Percentiles rank a stretch among this genome's conserved stretches.
Evolutionary conservation across 2,113 vertebrate species (phyloP).

Genomic region (Apodemus speciosus): DNA sequence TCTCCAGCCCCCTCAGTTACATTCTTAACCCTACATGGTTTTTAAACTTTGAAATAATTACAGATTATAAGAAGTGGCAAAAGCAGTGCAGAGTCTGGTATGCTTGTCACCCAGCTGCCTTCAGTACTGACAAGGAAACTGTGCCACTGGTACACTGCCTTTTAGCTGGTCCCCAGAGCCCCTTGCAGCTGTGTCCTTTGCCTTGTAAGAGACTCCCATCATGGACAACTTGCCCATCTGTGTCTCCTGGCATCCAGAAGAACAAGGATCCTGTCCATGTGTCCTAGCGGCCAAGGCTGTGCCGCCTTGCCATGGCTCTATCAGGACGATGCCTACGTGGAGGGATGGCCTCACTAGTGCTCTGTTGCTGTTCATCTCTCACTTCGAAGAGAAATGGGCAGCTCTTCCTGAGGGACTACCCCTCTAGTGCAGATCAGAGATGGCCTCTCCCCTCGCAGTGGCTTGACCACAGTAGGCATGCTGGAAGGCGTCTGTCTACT

Average conservation of each 20-base stretch:
- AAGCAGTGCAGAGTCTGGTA: not conserved
- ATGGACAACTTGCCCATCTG: not conserved
- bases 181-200: not conserved
- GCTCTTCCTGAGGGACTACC: not conserved
- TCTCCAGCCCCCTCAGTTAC: not conserved
- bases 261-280: rapidly evolving
- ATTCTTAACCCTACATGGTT: not conserved
- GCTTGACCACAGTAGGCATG: not conserved
- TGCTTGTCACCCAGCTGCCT: not conserved
- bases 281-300: not conserved
- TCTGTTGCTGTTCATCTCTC: not conserved
- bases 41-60: not conserved
- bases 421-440: not conserved
- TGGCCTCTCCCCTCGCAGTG: not conserved
- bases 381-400: not conserved
- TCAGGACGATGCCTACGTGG: not conserved
- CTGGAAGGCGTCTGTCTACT: rapidly evolving
- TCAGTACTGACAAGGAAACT: not conserved
- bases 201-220: rapidly evolving
- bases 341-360: no score
- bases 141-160: not conserved
- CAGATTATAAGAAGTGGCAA: not conserved
- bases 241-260: no score
- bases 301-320: no score
- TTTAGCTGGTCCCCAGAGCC: no score